These are phyloP conservation scores for Colaptes auratus DNA, from an alignment of 2,113 vertebrate genomes.

Conservation along the genomic window DNA sequence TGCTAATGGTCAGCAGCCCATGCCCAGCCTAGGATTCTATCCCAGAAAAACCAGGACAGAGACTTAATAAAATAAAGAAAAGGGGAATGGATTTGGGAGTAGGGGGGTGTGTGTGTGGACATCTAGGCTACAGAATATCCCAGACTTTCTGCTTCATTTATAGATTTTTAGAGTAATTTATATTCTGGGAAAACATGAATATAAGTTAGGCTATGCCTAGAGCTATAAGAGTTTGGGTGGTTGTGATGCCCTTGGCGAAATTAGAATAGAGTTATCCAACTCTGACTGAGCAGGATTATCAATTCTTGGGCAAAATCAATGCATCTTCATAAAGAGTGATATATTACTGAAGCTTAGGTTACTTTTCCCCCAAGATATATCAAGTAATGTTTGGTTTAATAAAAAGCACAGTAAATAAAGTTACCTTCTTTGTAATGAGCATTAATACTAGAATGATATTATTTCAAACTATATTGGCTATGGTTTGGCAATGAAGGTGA, in stretches of 20 bases:
- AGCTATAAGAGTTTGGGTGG: not conserved
- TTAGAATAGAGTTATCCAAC: accelerated
- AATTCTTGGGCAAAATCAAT: not conserved
- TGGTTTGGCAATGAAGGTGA: not conserved
- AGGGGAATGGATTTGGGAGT: too few relatives aligned
- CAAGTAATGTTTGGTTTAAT: not conserved
- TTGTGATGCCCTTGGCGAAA: not conserved
- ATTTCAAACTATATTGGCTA: not conserved
- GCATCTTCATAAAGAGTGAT: not conserved
- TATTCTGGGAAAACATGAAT: not conserved
- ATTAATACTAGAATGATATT: not conserved
- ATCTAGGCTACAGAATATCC: not conserved
- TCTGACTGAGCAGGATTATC: not conserved
- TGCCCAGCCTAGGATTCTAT: too few relatives aligned
- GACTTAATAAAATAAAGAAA: not conserved
- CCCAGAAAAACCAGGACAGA: too few relatives aligned
- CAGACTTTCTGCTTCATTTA: not conserved
- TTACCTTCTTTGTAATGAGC: not conserved
- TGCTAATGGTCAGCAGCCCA: too few relatives aligned
- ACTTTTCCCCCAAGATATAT: not conserved
- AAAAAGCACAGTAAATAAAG: not conserved
- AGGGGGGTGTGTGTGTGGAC: too few relatives aligned
- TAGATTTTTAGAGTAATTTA: not conserved
- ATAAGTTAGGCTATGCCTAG: not conserved
- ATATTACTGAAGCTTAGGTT: not conserved